Evolutionary conservation across 2,888 invertebrate species (phyloP), one percentile per base, ranked within the genome.

Genomic region (Rhagophthalmus giganteus): DNA sequence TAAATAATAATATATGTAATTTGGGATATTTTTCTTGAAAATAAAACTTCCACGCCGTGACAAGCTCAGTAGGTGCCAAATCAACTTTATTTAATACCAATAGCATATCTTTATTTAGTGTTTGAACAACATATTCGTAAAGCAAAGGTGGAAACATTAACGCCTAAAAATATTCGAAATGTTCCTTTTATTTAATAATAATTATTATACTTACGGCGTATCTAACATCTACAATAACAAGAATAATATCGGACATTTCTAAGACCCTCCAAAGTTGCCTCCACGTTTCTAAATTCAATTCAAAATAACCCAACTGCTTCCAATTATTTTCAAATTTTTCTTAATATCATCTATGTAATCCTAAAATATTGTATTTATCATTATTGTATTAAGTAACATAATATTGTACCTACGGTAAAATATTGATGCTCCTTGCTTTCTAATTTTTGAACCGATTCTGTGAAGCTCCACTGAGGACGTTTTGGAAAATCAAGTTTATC

Each of bases 261-360:
- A 94, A 69, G 0, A 97, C 96, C 27, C 97, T 77, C 97, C 97
- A 97, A 54, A 97, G 73, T 65, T 97, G 97, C 8, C 96, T 76
- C 96, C 96, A 97, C 0, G 96, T 96, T 76, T 97, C 96, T 60
- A 97, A 74, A 76, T 97, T 97, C 51, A 95, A 72, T 72, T 97
- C 96, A 72, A 94, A 94, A 66, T 91, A 89, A 35, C 94, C 92
- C 55, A 94, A 75, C 2, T 85, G 80, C 49, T 81, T 78, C 67
- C 81, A 78, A 11, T 79, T 75, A 51, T n/a, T n/a, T n/a, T n/a
- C n/a, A 81, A 83, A 0, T 81, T 80, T 3, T 79, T 76, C 61
- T 88, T 84, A 4, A 94, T 74, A 0, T 74, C 71, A 47, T 82
- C 82, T 8, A 93, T 71, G 70, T 93, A 95, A 62, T 88, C 86